Conservation (phyloP, 2,797 vertebrate species). For the Babyrousa celebensis region DNA sequence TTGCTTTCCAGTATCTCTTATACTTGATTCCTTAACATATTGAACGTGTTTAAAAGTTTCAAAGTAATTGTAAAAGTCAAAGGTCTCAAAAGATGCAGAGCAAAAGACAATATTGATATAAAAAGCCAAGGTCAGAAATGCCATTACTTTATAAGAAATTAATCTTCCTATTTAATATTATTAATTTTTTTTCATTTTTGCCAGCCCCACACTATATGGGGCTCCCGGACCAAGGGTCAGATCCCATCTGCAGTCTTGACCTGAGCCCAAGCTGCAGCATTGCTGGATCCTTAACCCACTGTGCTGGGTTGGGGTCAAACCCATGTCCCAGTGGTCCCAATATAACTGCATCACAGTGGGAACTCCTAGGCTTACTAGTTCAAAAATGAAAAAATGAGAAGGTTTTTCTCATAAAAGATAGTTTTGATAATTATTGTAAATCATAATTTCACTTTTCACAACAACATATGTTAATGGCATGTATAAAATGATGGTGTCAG, state of each 20-base stretch:
- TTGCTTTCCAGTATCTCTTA: background rate
- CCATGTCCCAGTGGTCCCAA: too few species aligned
- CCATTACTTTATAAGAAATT: background rate
- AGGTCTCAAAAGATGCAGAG: background rate
- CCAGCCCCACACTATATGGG: too few species aligned
- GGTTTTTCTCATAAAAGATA: background rate
- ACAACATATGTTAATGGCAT: background rate
- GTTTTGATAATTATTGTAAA: background rate
- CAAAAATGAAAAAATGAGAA: background rate
- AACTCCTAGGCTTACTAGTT: too few species aligned
- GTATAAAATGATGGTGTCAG: background rate
- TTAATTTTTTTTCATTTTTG: too few species aligned
- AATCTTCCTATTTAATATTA: background rate
- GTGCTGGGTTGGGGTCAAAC: too few species aligned
- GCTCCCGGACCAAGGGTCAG: too few species aligned
- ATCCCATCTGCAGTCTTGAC: too few species aligned
- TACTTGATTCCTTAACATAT: background rate
- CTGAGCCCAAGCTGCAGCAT: too few species aligned
- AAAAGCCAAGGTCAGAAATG: background rate
- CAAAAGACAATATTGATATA: background rate
- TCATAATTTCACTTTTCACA: background rate
- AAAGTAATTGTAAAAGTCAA: background rate
- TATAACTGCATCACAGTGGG: too few species aligned
- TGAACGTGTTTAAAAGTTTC: background rate
- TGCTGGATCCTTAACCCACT: too few species aligned